Conservation (phyloP, 2,888 invertebrate genomes). For the Drosophila algonquin region DNA sequence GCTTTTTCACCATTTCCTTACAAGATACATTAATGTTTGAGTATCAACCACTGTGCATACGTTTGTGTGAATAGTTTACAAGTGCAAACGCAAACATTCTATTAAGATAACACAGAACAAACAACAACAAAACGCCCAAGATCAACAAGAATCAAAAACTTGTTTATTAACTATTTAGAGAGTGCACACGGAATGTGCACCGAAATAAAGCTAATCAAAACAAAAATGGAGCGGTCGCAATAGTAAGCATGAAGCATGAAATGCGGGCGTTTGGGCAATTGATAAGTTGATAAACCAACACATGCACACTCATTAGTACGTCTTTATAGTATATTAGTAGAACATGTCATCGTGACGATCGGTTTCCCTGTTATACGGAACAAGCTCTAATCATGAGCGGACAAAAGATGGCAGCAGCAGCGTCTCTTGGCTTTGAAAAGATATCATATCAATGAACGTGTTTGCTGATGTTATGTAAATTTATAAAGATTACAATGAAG, state of each 20-base stretch:
- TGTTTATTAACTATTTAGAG: not conserved
- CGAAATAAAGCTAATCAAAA: slow-evolving; percentile 8
- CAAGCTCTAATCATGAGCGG: slow-evolving; percentile 15
- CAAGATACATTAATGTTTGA: no score
- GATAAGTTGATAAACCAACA: slow-evolving; percentile 24
- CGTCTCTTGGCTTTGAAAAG: slow-evolving; percentile 4
- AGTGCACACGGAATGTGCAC: not conserved
- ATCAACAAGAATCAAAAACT: slow-evolving; percentile 20
- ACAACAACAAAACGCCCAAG: slow-evolving; percentile 28
- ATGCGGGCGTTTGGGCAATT: not conserved
- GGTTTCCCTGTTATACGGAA: slow-evolving; percentile 9
- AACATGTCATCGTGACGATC: slow-evolving; percentile 49
- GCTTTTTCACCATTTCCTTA: no score
- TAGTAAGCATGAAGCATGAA: not conserved
- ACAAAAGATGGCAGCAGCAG: slow-evolving; percentile 2
- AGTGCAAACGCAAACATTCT: slow-evolving; percentile 31
- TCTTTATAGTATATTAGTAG: slow-evolving; percentile 4
- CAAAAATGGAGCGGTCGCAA: slow-evolving; percentile 7
- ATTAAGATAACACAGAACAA: slow-evolving; percentile 35
- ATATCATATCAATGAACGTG: slow-evolving; percentile 39
- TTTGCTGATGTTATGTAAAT: slow-evolving; percentile 32
- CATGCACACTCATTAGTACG: not conserved
- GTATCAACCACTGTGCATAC: slow-evolving; percentile 45
- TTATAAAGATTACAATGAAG: not conserved
- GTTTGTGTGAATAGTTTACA: slow-evolving; percentile 22